Evolutionary conservation across 2,888 invertebrate genomes (phyloP), one percentile per base, ranked within the genome.

Genomic region (Tetropium fuscum): DNA sequence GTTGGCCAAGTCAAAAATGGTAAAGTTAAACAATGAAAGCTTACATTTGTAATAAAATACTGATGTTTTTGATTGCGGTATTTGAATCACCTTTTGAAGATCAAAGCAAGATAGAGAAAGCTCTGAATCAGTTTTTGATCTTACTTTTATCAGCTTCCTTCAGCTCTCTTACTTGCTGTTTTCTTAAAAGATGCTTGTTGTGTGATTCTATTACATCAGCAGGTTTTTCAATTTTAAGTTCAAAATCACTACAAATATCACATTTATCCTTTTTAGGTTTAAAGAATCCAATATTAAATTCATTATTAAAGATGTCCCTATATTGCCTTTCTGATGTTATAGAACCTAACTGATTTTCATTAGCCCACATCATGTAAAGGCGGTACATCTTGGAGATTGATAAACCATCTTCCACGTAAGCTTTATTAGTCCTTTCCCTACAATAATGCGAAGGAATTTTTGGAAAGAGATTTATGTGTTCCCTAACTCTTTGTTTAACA

Each of bases 21-120:
- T 58, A 34, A 58, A 54, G 36, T 57, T 57, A 27, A 27, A 27
- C 27, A n/a, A 7, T 3, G 27, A 27, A 27, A 22, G 22, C 6
- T 22, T 51, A 13, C 30, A 53, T 58, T 58, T 58, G 30, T 58
- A 53, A 43, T 53, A 58, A 44, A 53, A 58, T 11, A 19, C 30
- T 40, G 45, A 32, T 15, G 45, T 34, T 25, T 45, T 11, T n/a
- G 36, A 36, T 20, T 38, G 11, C 16, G 47, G 40, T 8, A 49
- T 57, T 19, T 20, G n/a, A 11, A 44, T 43, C 8, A 58, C 51
- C 30, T 51, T 58, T 34, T 58, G 58, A 3, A 43, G 18, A 30
- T 58, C 58, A 44, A 58, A 58, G 34, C 58, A 51, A n/a, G 18
- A 44, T 43, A 22, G 22, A 43, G 10, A 7, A 27, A 27, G n/a